Conservation (phyloP, 2,797 vertebrate species). For the Ptychobarbus kaznakovi region DNA sequence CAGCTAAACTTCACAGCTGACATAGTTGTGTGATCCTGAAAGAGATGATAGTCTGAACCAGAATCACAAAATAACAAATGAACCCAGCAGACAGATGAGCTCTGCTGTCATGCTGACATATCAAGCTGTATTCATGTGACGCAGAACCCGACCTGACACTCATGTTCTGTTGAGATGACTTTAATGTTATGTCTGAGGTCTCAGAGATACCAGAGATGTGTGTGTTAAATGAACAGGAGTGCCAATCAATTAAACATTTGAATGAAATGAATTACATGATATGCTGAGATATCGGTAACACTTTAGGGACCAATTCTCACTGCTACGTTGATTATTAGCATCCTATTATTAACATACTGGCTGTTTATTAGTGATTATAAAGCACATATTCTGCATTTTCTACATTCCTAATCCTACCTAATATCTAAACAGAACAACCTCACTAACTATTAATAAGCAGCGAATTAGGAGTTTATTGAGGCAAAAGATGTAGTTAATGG, state of each 20-base stretch:
- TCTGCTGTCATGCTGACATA: background rate
- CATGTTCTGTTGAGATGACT: background rate
- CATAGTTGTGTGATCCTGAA: background rate
- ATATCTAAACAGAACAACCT: too few species aligned
- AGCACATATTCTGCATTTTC: too few species aligned
- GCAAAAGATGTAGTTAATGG: too few species aligned
- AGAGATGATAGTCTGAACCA: background rate
- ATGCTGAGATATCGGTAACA: background rate
- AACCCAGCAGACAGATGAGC: slow-evolving; percentile 7
- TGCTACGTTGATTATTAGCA: too few species aligned
- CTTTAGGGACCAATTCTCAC: too few species aligned
- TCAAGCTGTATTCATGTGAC: slow-evolving; percentile 1
- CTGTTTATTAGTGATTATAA: too few species aligned
- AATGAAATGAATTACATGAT: background rate
- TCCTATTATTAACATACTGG: too few species aligned
- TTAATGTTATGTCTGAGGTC: background rate
- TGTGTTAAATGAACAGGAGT: background rate
- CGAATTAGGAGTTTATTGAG: too few species aligned
- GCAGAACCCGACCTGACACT: background rate
- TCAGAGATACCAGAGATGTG: background rate
- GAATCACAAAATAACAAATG: slow-evolving; percentile 18
- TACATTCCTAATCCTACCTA: too few species aligned
- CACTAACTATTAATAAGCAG: too few species aligned
- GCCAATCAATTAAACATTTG: background rate
- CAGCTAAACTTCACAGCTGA: background rate